A percentile compares a stretch with the other conserved stretches of the same genome.
Evolutionary conservation across 2,113 vertebrate genomes (phyloP).

Genomic region (Leucoraja erinaceus): DNA sequence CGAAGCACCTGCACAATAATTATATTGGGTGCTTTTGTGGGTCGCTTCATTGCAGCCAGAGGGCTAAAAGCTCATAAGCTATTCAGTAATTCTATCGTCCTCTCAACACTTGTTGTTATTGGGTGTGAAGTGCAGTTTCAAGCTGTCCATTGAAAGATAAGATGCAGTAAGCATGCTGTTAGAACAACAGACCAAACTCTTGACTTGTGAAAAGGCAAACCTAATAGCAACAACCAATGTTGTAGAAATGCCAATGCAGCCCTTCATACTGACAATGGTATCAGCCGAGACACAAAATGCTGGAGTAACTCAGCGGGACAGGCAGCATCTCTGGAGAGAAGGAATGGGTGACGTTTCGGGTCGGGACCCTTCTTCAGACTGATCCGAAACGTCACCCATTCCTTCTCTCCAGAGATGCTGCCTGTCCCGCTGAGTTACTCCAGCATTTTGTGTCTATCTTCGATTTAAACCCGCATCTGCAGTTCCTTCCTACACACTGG

Average conservation of each 20-base stretch:
- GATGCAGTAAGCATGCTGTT: not conserved
- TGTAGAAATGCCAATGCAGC: not conserved
- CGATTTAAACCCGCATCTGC: too few species aligned
- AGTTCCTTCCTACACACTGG: too few species aligned
- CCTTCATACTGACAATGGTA: not conserved
- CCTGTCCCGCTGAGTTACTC: too few species aligned
- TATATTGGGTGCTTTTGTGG: not conserved
- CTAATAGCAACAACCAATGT: not conserved
- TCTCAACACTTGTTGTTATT: not conserved
- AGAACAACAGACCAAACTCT: not conserved
- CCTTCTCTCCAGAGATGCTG: too few species aligned
- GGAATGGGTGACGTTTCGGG: too few species aligned
- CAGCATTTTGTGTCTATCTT: too few species aligned
- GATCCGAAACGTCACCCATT: too few species aligned
- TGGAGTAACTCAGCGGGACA: too few species aligned
- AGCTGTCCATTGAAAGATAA: not conserved
- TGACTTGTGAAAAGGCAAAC: not conserved
- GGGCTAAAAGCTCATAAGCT: not conserved
- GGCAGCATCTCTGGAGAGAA: too few species aligned
- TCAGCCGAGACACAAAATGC: too few species aligned
- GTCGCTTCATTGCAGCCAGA: not conserved
- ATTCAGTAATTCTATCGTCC: not conserved
- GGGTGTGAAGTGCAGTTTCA: not conserved
- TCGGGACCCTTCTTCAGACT: too few species aligned
- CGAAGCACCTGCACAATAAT: not conserved